phyloP scores from a whole-genome alignment of 2,888 invertebrate genomes.

The Drosophila formosana region DNA sequence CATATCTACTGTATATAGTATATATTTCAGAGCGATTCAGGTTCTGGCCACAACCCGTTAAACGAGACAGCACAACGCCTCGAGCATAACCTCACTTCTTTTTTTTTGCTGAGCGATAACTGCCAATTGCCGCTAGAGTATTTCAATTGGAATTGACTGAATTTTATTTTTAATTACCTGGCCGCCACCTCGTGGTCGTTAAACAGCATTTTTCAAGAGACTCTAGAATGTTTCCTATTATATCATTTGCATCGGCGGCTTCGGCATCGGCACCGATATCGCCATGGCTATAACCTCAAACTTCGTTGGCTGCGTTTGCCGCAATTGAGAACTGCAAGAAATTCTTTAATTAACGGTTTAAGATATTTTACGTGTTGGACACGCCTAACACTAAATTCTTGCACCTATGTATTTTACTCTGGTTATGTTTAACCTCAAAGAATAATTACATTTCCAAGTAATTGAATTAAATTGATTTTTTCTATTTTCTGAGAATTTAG shows the following conservation, averaged over 20 bases:
- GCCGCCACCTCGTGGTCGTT: slow-evolving; percentile 44
- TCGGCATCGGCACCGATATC: too few species aligned
- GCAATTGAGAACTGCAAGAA: too few species aligned
- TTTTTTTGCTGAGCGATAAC: slow-evolving; percentile 18
- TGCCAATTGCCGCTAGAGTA: slow-evolving; percentile 21
- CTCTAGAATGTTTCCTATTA: slow-evolving; percentile 12
- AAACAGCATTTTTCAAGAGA: slow-evolving; percentile 26
- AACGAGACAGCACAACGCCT: slow-evolving; percentile 40
- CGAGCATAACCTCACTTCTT: slow-evolving; percentile 29
- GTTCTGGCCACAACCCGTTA: slow-evolving; percentile 56
- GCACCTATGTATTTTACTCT: too few species aligned
- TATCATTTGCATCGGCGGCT: neutral
- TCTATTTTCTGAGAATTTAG: too few species aligned
- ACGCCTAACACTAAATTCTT: too few species aligned
- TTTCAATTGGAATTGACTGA: slow-evolving; percentile 30
- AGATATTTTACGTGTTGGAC: too few species aligned
- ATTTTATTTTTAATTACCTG: neutral
- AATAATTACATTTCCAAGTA: too few species aligned
- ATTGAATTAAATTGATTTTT: too few species aligned
- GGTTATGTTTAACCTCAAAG: too few species aligned
- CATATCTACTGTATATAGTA: slow-evolving; percentile 7
- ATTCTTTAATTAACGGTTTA: too few species aligned
- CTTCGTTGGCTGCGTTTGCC: too few species aligned
- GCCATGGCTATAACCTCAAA: neutral
- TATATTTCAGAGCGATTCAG: slow-evolving; percentile 45